Evolutionary conservation across 2,888 invertebrate species (phyloP).

Genomic region (Notocelia uddmanniana): DNA sequence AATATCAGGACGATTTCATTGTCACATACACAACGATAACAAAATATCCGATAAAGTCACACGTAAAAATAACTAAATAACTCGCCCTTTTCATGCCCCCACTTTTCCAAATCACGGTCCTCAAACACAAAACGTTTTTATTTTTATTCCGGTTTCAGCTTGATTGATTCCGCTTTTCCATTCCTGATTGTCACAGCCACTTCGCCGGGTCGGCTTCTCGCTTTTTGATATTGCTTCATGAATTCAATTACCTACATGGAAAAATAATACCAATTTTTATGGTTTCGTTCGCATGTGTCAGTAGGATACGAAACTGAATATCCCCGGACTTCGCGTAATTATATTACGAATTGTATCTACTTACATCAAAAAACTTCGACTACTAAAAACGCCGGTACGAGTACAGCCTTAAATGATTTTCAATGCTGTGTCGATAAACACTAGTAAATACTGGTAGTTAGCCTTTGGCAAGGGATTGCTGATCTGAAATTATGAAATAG

Average conservation of each 20-base stretch:
- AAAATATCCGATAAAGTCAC: constrained; percentile 1
- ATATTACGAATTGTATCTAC: too few species aligned
- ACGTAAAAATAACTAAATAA: constrained; percentile 14
- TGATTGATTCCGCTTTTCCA: constrained; percentile 59
- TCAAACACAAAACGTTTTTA: constrained; percentile 55
- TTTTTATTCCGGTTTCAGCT: constrained; percentile 59
- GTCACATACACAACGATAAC: background rate
- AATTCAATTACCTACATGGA: constrained; percentile 30
- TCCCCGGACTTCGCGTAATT: background rate
- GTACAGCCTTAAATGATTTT: too few species aligned
- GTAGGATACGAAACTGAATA: background rate
- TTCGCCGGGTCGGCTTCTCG: constrained; percentile 41
- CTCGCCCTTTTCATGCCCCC: constrained; percentile 50
- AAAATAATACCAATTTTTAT: background rate
- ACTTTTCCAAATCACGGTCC: constrained; percentile 54
- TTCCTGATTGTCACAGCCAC: constrained; percentile 48
- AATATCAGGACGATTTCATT: background rate
- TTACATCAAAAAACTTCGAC: too few species aligned
- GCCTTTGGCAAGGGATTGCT: background rate
- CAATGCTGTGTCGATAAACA: background rate
- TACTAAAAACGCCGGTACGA: too few species aligned
- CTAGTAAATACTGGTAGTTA: background rate
- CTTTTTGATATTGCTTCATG: constrained; percentile 40
- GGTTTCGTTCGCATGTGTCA: background rate
- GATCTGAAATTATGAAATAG: background rate